Evolutionary conservation across 2,113 vertebrate species (phyloP).

Genomic region (Myotis brandtii): DNA sequence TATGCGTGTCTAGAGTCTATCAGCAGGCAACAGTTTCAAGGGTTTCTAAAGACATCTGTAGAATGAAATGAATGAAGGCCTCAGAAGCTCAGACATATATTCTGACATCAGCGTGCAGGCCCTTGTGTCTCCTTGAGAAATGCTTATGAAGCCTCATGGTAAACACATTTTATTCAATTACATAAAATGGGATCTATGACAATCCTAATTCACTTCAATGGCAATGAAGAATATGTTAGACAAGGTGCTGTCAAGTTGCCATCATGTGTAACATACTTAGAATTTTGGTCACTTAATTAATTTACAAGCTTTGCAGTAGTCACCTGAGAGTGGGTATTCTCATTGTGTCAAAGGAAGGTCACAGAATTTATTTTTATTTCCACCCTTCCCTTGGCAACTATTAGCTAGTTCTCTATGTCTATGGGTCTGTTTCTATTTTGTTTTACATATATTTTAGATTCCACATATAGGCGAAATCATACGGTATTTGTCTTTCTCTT

Average conservation of each 20-base stretch:
- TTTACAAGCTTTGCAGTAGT: not conserved
- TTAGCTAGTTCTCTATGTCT: not conserved
- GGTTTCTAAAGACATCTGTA: not conserved
- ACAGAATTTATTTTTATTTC: not conserved
- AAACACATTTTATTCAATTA: constrained; percentile 23
- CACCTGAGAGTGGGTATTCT: not conserved
- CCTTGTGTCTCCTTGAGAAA: not conserved
- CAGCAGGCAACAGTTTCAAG: not conserved
- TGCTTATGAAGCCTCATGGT: not conserved
- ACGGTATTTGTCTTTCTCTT: not conserved
- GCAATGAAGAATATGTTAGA: constrained; percentile 10
- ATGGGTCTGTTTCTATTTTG: not conserved
- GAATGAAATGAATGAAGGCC: not conserved
- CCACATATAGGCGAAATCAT: not conserved
- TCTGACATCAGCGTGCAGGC: not conserved
- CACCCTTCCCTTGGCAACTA: not conserved
- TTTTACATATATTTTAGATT: not conserved
- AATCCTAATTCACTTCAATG: not conserved
- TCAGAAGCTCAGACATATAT: not conserved
- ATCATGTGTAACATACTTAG: not conserved
- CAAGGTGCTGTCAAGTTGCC: not conserved
- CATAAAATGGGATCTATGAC: not conserved
- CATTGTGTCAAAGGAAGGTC: not conserved
- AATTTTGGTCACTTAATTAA: not conserved
- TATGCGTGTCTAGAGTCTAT: not conserved